Evolutionary conservation across 2,888 invertebrate species (phyloP).

Genomic region (Candidula unifasciata): DNA sequence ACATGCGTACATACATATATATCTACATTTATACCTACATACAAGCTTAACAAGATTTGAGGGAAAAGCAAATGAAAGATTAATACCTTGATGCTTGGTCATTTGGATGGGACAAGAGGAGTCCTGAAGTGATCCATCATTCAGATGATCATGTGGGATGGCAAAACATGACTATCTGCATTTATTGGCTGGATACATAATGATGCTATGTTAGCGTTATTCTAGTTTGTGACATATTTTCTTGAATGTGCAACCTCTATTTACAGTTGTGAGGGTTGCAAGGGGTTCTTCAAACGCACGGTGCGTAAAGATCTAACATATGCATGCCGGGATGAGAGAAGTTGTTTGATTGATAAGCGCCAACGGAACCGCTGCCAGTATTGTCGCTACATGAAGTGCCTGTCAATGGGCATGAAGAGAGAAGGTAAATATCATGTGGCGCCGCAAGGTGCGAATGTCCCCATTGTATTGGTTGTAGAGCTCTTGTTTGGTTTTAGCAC

Average conservation of each 20-base stretch:
- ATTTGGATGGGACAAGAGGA: no score
- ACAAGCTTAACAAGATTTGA: no score
- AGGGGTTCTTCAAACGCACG: conserved; percentile 98
- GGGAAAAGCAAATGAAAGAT: no score
- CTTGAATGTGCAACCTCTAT: background rate
- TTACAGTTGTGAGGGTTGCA: conserved; percentile 93
- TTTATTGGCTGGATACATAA: no score
- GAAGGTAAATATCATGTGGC: conserved; percentile 81
- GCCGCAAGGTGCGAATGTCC: background rate
- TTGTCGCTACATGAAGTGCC: conserved; percentile 98
- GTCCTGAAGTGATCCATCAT: no score
- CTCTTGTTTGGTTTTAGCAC: background rate
- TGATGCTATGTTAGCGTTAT: no score
- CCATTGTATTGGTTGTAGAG: background rate
- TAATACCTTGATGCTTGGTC: no score
- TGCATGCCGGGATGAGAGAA: conserved; percentile 95
- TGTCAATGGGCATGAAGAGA: conserved; percentile 97
- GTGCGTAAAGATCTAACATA: conserved; percentile 97
- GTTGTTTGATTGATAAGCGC: conserved; percentile 96
- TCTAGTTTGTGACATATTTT: background rate
- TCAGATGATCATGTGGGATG: no score
- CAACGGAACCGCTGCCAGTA: conserved; percentile 98
- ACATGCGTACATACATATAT: no score
- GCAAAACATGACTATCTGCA: no score
- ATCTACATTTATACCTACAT: no score